Evolutionary conservation across 1,140 invertebrate species (phyloP), one percentile per base, ranked within the genome.

Genomic region (Aphis craccivora): DNA sequence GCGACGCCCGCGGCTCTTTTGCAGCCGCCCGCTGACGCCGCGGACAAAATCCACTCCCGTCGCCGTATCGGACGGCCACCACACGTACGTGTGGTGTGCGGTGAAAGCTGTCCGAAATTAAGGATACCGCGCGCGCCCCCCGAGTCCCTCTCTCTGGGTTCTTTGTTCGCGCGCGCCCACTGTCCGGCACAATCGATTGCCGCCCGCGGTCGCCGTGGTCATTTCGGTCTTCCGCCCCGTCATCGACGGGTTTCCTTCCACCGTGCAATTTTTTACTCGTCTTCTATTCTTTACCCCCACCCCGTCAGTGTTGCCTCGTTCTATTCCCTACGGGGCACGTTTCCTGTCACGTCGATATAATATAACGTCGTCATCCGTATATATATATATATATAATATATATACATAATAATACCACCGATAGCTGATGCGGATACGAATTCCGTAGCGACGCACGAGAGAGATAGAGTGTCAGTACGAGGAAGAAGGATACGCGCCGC

Each of bases 141-240:
- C 51, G 40, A 25, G 55, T 91, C 53, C 60, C 60, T 90, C 90
- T 91, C 43, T 40, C 37, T 3, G 37, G 88, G 88, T 89, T 89
- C 88, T 89, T 89, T 89, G 88, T 89, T 89, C 88, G 88, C 88
- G 88, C 87, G 87, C 87, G 87, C 87, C 35, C 87, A 20, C 88
- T 67, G 90, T 76, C 60, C 90, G 90, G 90, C 11, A 76, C 90
- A 91, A 91, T 91, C 90, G 90, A 91, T 91, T 91, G 53, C 90
- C 90, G 53, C 88, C 88, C 88, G 88, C 51, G 88, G 48, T 89
- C 51, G 40, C 55, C 37, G 90, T 76, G 90, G 90, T 91, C 90
- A 89, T 89, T 89, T 89, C 51, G 88, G 88, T 6, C 88, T 86
- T 55, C 48, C 87, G 18, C n/a, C 35, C 37, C 51, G 40, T 18